phyloP scores from a whole-genome alignment of 1,140 invertebrate genomes.

The Anadara kagoshimensis region DNA sequence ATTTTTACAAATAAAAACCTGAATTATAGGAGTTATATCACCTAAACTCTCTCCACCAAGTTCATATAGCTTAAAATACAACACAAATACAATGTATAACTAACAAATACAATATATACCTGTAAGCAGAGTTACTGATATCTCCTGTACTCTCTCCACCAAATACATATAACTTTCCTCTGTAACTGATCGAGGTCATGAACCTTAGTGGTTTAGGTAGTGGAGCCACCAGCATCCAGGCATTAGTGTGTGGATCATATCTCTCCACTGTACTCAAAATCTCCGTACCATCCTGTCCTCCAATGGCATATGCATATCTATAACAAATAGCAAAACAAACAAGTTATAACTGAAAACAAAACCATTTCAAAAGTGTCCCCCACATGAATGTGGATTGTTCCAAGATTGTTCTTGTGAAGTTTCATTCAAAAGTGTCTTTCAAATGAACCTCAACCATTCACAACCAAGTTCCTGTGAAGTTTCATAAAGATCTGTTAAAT shows the following conservation, averaged over 20 bases:
- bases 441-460: too few relatives aligned
- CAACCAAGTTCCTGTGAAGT: too few relatives aligned
- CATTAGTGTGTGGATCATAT: constrained; percentile 65
- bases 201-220: constrained; percentile 64
- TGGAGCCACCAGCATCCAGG: constrained; percentile 63
- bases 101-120: constrained; percentile 52
- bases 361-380: too few relatives aligned
- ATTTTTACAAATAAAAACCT: too few relatives aligned
- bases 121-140: constrained; percentile 61
- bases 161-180: constrained; percentile 68
- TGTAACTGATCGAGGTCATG: constrained; percentile 61
- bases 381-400: too few relatives aligned
- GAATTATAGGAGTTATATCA: too few relatives aligned
- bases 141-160: constrained; percentile 63
- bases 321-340: constrained; percentile 5
- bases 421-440: too few relatives aligned
- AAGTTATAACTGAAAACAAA: too few relatives aligned
- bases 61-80: background rate
- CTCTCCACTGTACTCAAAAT: constrained; percentile 65
- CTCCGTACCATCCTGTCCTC: constrained; percentile 65
- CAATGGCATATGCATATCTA: constrained; percentile 68
- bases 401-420: too few relatives aligned
- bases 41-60: too few relatives aligned
- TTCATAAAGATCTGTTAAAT: too few relatives aligned
- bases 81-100: background rate